Evolutionary conservation across 2,888 invertebrate species (phyloP).

Genomic region (Dicyrtoma fusca): DNA sequence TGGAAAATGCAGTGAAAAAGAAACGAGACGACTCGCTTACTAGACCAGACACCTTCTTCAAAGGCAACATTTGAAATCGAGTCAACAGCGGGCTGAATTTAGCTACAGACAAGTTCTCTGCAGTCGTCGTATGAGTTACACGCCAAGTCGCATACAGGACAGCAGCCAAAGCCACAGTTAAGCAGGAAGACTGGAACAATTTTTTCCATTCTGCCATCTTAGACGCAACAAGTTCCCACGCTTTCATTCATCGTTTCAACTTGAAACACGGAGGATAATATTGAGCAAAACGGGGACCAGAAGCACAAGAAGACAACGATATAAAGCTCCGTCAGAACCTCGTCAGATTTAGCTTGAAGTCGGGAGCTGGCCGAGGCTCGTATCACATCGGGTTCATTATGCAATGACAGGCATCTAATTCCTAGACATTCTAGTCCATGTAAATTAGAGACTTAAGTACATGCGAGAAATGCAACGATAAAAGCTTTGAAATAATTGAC

Average conservation of each 20-base stretch:
- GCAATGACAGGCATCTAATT: no score
- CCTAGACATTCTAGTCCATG: no score
- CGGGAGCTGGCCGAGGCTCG: neutral
- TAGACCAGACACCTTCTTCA: slow-evolving; percentile 20
- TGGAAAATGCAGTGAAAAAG: neutral
- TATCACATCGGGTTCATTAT: no score
- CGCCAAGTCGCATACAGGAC: neutral
- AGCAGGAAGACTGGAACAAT: slow-evolving; percentile 28
- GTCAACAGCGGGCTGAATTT: neutral
- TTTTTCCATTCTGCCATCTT: slow-evolving; percentile 15
- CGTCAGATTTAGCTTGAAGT: no score
- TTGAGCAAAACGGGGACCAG: slow-evolving; percentile 5
- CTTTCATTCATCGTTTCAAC: slow-evolving; percentile 29
- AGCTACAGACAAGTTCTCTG: neutral
- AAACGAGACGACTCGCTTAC: neutral
- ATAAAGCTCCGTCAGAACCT: no score
- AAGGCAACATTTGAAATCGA: neutral
- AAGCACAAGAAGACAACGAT: neutral
- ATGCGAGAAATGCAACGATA: no score
- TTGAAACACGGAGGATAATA: no score
- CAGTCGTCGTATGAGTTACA: neutral
- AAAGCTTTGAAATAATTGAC: slow-evolving; percentile 1
- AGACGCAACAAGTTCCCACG: slow-evolving; percentile 29
- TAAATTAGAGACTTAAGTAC: no score
- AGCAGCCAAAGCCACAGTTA: slow-evolving; percentile 3